Base-by-base conservation (phyloP, 2,888 invertebrate species). In the Cinara cedri region DNA sequence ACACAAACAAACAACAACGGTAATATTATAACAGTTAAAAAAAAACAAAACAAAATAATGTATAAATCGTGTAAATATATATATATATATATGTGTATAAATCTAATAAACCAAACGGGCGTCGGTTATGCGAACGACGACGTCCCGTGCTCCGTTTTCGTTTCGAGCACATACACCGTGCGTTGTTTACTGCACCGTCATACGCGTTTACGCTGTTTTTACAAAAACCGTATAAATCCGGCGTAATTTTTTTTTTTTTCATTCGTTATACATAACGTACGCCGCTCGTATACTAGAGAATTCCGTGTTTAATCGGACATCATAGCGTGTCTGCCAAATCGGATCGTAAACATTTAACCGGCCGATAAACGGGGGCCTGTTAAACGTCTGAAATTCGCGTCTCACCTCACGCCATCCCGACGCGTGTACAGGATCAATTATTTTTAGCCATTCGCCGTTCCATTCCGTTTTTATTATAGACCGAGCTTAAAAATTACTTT, bases 281-380 rank as follows among this genome's bases (percentile, higher is more conserved):
- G 49, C 42, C 10, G 49, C 42, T n/a, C n/a, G n/a, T n/a, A n/a
- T n/a, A n/a, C n/a, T n/a, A n/a, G 16, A 21, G 55, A 55, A 51
- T 51, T 66, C 54, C 60, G 34, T 34, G 42, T 75, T 75, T 55
- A 66, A 76, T 66, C 55, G 55, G 42, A 44, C 44, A 9, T 42
- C 34, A 6, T 6, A 6, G 34, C 3, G n/a, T 46, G 75, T 65
- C 65, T 55, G 65, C 75, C 66, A 76, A 76, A 55, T 24, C 10
- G 19, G n/a, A 70, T 66, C 68, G 44, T 68, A 68, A 78, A 78
- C 57, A 66, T 78, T 78, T 57, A 68, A 19, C 55, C 46, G 55
- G 14, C 66, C 14, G 75, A 57, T 78, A 68, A 78, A 78, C 26
- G 49, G 55, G 49, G 55, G 70, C 60, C 51, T 78, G 57, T 78